Conservation (phyloP, 2,797 vertebrate species). For the Hypotaenidia philippensis region DNA sequence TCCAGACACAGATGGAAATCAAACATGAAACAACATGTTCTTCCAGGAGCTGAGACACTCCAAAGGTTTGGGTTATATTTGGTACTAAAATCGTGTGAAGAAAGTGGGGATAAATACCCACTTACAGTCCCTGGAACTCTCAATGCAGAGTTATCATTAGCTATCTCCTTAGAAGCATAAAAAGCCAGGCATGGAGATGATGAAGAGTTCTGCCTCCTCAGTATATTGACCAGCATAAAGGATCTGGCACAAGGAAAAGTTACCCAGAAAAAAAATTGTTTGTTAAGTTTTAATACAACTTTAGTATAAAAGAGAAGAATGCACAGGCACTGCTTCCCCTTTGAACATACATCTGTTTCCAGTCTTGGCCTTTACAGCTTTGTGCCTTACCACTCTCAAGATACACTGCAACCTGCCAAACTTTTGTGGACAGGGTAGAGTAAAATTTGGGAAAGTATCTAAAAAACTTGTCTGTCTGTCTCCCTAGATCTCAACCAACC, state of each 20-base stretch:
- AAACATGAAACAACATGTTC: conserved; percentile 19
- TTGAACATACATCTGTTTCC: background rate
- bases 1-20: conserved; percentile 34
- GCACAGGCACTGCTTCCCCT: background rate
- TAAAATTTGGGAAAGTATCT: background rate
- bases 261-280: background rate
- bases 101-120: background rate
- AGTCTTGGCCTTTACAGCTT: background rate
- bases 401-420: background rate
- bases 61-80: background rate
- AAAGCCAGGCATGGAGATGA: background rate
- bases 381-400: background rate
- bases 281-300: background rate
- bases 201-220: background rate
- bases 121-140: background rate
- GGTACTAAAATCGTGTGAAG: background rate
- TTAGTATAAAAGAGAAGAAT: background rate
- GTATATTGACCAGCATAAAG: background rate
- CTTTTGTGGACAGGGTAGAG: background rate
- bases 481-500: background rate
- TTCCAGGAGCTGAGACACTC: background rate
- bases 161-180: background rate
- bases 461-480: background rate
- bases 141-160: background rate
- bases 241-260: background rate